Conservation (phyloP, 2,888 invertebrate species). For the Chironomus tentans region DNA sequence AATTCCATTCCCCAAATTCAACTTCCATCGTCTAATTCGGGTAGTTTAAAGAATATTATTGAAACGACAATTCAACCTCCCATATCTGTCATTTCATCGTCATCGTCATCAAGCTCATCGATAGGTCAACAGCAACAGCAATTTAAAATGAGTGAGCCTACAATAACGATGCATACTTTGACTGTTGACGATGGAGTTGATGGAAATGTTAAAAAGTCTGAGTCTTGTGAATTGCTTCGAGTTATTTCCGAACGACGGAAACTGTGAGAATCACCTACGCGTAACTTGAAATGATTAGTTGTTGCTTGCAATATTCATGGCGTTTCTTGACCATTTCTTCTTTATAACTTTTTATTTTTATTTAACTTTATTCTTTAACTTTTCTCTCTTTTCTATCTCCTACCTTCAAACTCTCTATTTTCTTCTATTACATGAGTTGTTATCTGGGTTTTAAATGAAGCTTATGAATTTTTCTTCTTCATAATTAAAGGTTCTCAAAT, state of each 20-base stretch:
- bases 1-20: conserved; percentile 11
- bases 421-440: too few relatives aligned
- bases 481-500: too few relatives aligned
- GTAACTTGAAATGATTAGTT: neutral
- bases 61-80: neutral
- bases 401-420: neutral
- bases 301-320: neutral
- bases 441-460: too few relatives aligned
- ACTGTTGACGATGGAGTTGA: conserved; percentile 16
- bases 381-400: neutral
- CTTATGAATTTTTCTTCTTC: too few relatives aligned
- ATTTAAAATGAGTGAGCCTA: neutral
- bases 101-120: conserved; percentile 28
- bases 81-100: conserved; percentile 16
- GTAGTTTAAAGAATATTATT: neutral
- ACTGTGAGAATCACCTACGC: neutral
- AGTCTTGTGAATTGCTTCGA: conserved; percentile 40
- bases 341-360: neutral
- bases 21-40: neutral
- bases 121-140: neutral
- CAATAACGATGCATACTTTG: conserved; percentile 18
- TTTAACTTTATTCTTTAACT: neutral
- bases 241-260: conserved; percentile 41
- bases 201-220: conserved; percentile 37
- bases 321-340: neutral